Evolutionary conservation across 2,113 vertebrate genomes (phyloP), one percentile per base, ranked within the genome.

Genomic region (Rutilus rutilus): DNA sequence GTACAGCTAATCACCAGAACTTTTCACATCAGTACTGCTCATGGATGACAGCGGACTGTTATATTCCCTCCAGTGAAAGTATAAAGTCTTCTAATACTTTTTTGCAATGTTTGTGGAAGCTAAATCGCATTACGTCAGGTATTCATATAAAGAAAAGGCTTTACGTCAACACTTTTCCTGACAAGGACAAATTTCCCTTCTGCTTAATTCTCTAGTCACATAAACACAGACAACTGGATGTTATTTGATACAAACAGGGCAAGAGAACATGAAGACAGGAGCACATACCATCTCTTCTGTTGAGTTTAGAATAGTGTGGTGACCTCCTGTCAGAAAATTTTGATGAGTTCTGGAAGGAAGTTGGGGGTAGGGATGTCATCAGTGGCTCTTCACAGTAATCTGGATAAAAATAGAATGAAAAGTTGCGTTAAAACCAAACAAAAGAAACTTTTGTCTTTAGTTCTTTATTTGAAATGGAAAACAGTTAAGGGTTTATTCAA

Each of bases 351-450:
- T 85, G 86, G 64, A 90, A 89, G 59, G 88, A 88, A 62, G 81
- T 25, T 6, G 84, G 45, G 45, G 86, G 82, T 15, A 90, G 78
- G 1, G 86, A 79, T 47, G 86, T 42, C 85, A 89, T 65, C 78
- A 90, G 65, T 10, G 89, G 88, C 3, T 90, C 89, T 75, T 90
- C 89, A 71, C 89, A 90, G 85, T 89, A 86, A 83, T 90, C 89
- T 90, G 47, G 4, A 80, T n/a, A 47, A 36, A 78, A 42, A 71
- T n/a, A 82, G 39, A 75, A 54, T 59, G 33, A 9, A 62, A 79
- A 60, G 17, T 57, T n/a, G 23, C n/a, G n/a, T 60, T 59, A 62
- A 39, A 79, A 60, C 33, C 25, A 79, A 39, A 23, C 33, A 57
- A 57, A 21, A 23, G 0, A 21, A 57, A 10, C 69, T 6, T 57